phyloP scores from a whole-genome alignment of 1,140 invertebrate genomes.

The Oncopodura yosiiana region DNA sequence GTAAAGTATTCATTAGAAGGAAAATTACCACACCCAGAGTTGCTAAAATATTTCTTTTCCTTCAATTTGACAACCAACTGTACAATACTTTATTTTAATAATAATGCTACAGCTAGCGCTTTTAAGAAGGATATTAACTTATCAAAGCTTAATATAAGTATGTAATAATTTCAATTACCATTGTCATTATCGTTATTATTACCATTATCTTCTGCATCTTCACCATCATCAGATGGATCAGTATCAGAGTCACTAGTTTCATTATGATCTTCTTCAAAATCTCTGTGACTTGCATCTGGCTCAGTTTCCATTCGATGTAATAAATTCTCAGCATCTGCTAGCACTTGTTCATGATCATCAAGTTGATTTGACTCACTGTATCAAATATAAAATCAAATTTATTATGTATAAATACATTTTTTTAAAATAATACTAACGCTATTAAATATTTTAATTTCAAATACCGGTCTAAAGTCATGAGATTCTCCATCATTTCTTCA shows the following conservation, averaged over 20 bases:
- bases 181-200: conserved; percentile 6
- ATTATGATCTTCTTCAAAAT: conserved; percentile 35
- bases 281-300: conserved; percentile 14
- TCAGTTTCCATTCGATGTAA: conserved; percentile 33
- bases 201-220: conserved; percentile 39
- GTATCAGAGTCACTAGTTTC: conserved; percentile 39
- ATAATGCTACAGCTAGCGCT: too few relatives aligned
- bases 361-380: conserved; percentile 20
- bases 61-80: too few relatives aligned
- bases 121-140: too few relatives aligned
- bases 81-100: too few relatives aligned
- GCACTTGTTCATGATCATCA: conserved; percentile 36
- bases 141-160: not conserved
- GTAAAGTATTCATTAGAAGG: too few relatives aligned
- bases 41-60: too few relatives aligned
- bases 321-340: conserved; percentile 38
- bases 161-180: conserved; percentile 3
- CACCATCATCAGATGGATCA: conserved; percentile 39
- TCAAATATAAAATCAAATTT: not conserved
- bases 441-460: not conserved
- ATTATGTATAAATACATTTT: not conserved
- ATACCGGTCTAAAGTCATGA: conserved; percentile 49
- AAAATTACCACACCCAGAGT: too few relatives aligned
- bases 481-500: conserved; percentile 37
- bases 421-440: not conserved